Percentiles rank a stretch among this genome's conserved stretches.
Conservation (phyloP, 2,888 invertebrate genomes). For the Lochmaea crataegi region DNA sequence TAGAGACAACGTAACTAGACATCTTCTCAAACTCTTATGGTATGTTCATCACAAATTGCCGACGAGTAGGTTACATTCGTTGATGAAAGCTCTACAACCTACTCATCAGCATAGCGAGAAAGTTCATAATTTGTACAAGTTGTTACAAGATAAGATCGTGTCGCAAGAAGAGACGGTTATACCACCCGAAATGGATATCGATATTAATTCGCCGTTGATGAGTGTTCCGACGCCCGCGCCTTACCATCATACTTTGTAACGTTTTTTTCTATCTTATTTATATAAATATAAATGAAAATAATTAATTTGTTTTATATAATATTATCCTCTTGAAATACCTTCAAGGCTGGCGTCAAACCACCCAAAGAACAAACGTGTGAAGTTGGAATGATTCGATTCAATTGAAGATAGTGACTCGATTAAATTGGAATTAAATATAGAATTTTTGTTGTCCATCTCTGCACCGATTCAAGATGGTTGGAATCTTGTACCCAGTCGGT, state of each 20-base stretch:
- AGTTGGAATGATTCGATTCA: no score
- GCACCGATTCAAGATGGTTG: no score
- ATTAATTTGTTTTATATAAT: no score
- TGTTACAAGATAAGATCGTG: slow-evolving; percentile 82
- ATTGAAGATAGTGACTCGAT: no score
- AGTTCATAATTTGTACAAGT: slow-evolving; percentile 82
- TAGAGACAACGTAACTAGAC: slow-evolving; percentile 91
- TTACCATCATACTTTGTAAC: slow-evolving; percentile 65
- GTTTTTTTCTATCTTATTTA: not conserved
- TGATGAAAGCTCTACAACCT: slow-evolving; percentile 84
- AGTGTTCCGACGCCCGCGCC: slow-evolving; percentile 87
- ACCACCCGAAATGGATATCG: slow-evolving; percentile 73
- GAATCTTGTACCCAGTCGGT: no score
- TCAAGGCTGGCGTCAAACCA: no score
- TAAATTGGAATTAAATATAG: no score
- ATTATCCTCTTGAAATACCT: no score
- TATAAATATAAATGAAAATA: no score
- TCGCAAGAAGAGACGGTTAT: slow-evolving; percentile 74
- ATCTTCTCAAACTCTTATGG: slow-evolving; percentile 91
- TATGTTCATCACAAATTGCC: slow-evolving; percentile 90
- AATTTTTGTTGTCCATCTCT: no score
- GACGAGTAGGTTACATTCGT: slow-evolving; percentile 78
- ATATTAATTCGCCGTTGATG: slow-evolving; percentile 85
- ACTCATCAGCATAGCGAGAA: slow-evolving; percentile 86
- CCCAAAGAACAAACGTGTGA: no score